Evolutionary conservation across 2,888 invertebrate genomes (phyloP), one percentile per base, ranked within the genome.

Genomic region (Pycnomerus fuliginosus): DNA sequence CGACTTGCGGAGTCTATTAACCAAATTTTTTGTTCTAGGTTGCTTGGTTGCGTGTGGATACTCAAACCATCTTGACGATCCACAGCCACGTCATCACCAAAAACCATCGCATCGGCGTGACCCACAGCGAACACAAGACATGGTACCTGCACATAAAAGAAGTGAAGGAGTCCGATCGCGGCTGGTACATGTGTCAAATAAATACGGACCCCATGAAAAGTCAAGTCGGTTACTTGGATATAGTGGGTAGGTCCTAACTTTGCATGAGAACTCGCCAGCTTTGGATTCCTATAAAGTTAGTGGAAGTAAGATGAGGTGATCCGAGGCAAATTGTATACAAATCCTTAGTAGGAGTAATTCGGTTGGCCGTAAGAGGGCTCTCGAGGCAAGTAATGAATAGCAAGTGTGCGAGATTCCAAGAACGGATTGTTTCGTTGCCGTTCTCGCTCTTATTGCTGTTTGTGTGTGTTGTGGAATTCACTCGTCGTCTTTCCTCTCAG

Each of bases 151-250:
- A 90, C 64, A 88, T 93, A 61, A 79, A 85, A 30, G 90, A 91
- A 65, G 86, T 92, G 1, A 77, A 84, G 37, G 88, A 90, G 68
- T 82, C 85, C 0, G 93, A 93, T 74, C 82, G 86, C 55, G 90
- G 92, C 35, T 90, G 88, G 84, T 93, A 92, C 75, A 91, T 91
- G 91, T 93, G 92, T 67, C 91, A 92, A 77, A 90, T 92, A 56
- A 92, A 92, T 70, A 92, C 91, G 0, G 90, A 90, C 68, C 88
- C 87, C 2, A 87, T 87, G 87, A 82, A 81, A 65, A 81, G 80
- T 64, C 83, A 83, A 73, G 76, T 78, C 42, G 82, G 83, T 31
- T 82, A 79, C 67, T 69, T 84, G 48, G 80, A 83, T 62, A 80
- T 84, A 39, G 83, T 83, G 12, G 83, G 84, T 84, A 65, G 74